These are phyloP conservation scores for Drosophila atroscutellata DNA, from an alignment of 2,888 invertebrate species.

Conservation along the genomic window DNA sequence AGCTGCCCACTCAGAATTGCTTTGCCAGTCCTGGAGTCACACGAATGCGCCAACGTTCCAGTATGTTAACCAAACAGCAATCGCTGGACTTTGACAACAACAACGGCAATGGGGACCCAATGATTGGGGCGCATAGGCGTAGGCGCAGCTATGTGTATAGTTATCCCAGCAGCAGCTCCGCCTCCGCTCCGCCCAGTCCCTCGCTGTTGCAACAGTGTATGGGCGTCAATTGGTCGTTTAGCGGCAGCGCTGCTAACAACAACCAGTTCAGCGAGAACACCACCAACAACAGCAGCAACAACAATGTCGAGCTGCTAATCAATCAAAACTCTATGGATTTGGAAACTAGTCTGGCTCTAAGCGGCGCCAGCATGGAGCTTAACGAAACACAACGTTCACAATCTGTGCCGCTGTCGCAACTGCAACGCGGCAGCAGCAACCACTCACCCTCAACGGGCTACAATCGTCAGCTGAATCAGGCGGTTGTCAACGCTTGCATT, in stretches of 20 bases:
- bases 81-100: conserved; percentile 79
- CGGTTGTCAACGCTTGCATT: conserved; percentile 8
- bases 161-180: conserved; percentile 79
- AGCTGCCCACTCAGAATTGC: conserved; percentile 51
- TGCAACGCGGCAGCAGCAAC: conserved; percentile 73
- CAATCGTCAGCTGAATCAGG: conserved; percentile 66
- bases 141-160: conserved; percentile 74
- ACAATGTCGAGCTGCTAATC: conserved; percentile 83
- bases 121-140: conserved; percentile 82
- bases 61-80: conserved; percentile 82
- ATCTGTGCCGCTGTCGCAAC: conserved; percentile 89
- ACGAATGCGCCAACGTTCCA: conserved; percentile 89
- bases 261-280: conserved; percentile 43
- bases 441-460: conserved; percentile 81
- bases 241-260: conserved; percentile 25
- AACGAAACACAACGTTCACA: conserved; percentile 88
- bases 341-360: conserved; percentile 78
- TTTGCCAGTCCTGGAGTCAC: conserved; percentile 93
- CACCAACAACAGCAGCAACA: conserved; percentile 59
- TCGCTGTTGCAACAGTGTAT: conserved; percentile 79
- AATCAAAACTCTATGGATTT: conserved; percentile 83
- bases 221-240: conserved; percentile 58
- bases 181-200: conserved; percentile 90
- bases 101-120: conserved; percentile 77
- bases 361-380: conserved; percentile 59